Evolutionary conservation across 2,113 vertebrate genomes (phyloP).

Genomic region (Ornithorhynchus anatinus): DNA sequence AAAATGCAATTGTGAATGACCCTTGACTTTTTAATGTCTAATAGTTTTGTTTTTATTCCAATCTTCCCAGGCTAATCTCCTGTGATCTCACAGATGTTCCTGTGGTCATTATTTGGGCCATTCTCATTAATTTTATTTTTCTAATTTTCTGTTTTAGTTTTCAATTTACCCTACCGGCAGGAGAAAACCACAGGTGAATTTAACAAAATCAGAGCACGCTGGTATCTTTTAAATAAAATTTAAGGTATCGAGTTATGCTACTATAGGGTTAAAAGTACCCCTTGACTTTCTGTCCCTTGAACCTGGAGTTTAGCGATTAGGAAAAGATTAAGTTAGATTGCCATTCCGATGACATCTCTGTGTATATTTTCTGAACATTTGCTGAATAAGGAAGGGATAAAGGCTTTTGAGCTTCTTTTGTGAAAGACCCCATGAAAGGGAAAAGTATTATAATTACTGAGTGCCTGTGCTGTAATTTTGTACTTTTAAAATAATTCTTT

Average conservation of each 20-base stretch:
- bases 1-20: background rate
- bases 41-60: background rate
- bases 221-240: background rate
- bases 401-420: background rate
- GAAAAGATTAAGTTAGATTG: background rate
- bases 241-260: background rate
- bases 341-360: background rate
- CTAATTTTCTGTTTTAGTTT: background rate
- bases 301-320: background rate
- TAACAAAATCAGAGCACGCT: background rate
- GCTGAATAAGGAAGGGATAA: background rate
- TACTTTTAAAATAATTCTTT: constrained; percentile 2
- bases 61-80: background rate
- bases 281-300: background rate
- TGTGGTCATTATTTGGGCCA: background rate
- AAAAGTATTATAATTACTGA: background rate
- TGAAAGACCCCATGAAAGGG: background rate
- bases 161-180: background rate
- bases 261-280: background rate
- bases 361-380: background rate
- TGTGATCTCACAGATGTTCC: background rate
- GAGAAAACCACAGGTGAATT: background rate
- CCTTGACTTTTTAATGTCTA: background rate
- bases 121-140: background rate
- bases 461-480: background rate